Percentiles rank a stretch among this genome's conserved stretches.
Conservation (phyloP, 1,140 invertebrate species). For the Sitophilus oryzae region DNA sequence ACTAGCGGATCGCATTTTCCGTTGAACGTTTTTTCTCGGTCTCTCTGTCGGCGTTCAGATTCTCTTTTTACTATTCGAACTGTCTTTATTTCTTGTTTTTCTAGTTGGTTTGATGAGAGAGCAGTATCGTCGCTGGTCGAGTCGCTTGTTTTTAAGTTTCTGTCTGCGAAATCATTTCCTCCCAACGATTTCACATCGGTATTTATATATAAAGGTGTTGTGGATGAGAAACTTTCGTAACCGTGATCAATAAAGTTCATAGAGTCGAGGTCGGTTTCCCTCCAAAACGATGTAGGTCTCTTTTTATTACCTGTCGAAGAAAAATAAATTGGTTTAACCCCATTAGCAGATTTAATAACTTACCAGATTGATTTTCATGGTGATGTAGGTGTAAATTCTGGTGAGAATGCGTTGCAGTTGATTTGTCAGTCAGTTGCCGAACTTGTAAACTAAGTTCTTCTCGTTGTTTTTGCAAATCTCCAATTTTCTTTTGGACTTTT, state of each 20-base stretch:
- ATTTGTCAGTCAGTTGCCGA: constrained; percentile 70
- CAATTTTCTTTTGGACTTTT: constrained; percentile 75
- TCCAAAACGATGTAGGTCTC: constrained; percentile 55
- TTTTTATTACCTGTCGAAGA: constrained; percentile 35
- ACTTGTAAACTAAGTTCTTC: constrained; percentile 77
- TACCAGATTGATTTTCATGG: constrained; percentile 13
- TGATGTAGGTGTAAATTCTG: constrained; percentile 41
- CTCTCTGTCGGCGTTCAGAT: constrained; percentile 74
- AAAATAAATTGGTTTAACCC: not conserved
- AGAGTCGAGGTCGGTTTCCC: constrained; percentile 86
- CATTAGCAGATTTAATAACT: not conserved
- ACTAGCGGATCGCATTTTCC: constrained; percentile 38
- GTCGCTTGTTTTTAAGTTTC: constrained; percentile 32
- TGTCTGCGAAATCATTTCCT: constrained; percentile 29
- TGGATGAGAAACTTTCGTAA: constrained; percentile 30
- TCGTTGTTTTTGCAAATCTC: constrained; percentile 74
- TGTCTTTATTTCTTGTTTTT: constrained; percentile 85
- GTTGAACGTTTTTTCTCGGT: constrained; percentile 51
- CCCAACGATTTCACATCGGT: constrained; percentile 30
- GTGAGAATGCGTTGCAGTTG: constrained; percentile 49
- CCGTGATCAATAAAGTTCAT: constrained; percentile 62
- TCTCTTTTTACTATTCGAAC: constrained; percentile 90
- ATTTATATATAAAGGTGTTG: constrained; percentile 36
- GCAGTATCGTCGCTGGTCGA: constrained; percentile 36
- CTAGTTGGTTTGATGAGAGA: constrained; percentile 48